Percentiles rank a stretch among this genome's conserved stretches.
Conservation (phyloP, 2,888 invertebrate genomes). For the Chalcosyrphus nemorum region DNA sequence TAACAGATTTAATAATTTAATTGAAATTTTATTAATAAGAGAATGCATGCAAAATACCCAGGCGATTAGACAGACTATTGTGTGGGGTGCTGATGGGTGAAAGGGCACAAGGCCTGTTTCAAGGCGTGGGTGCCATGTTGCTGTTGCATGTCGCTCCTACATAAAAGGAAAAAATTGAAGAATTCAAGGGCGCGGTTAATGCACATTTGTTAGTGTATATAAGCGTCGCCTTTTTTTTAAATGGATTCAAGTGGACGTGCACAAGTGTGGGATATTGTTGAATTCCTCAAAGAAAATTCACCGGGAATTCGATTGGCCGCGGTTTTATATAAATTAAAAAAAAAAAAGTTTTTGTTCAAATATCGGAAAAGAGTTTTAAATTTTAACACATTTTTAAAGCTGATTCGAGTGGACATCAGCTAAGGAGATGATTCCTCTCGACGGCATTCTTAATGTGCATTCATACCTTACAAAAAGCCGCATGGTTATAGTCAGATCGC, state of each 20-base stretch:
- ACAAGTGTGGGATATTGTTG: neutral
- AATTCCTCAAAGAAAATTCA: no score
- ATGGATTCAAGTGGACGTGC: neutral
- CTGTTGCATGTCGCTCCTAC: slow-evolving; percentile 31
- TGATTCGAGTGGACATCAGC: no score
- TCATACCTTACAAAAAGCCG: no score
- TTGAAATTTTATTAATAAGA: neutral
- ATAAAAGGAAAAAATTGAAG: slow-evolving; percentile 7
- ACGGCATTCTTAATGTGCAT: no score
- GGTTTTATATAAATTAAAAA: no score
- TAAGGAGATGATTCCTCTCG: no score
- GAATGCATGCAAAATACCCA: neutral
- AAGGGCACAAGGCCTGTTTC: slow-evolving; percentile 2
- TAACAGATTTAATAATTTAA: neutral
- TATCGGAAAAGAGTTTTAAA: no score
- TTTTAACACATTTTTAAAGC: no score
- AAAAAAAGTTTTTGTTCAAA: no score
- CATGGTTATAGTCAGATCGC: no score
- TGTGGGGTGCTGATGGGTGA: neutral
- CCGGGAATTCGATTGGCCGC: no score
- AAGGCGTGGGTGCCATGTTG: slow-evolving; percentile 7
- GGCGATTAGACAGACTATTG: neutral
- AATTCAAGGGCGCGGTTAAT: slow-evolving; percentile 70
- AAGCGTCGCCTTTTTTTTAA: slow-evolving; percentile 11
- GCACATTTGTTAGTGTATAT: slow-evolving; percentile 35